These are phyloP conservation scores for Bombus cullumanus DNA, from an alignment of 1,140 invertebrate genomes.

Conservation along the genomic window DNA sequence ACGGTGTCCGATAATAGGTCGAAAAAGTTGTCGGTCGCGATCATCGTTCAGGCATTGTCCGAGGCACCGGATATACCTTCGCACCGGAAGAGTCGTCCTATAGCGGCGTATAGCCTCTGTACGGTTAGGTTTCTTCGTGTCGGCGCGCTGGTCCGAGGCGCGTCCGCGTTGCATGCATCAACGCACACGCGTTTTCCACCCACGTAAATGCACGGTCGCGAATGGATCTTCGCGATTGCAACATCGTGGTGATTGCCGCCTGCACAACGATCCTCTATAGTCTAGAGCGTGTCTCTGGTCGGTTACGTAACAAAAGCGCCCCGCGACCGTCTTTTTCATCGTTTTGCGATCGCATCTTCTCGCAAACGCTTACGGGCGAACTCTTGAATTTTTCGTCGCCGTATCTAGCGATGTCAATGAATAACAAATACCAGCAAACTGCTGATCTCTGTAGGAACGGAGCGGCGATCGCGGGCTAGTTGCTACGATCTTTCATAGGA, in stretches of 20 bases:
- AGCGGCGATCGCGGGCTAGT: neutral
- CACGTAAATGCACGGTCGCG: constrained; percentile 16
- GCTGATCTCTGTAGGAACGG: too few relatives aligned
- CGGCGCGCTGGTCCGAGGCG: constrained; percentile 55
- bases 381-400: too few relatives aligned
- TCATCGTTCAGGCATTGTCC: constrained; percentile 67
- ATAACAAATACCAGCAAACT: rapidly evolving
- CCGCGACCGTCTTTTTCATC: too few relatives aligned
- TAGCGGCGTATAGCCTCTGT: constrained; percentile 15
- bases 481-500: neutral
- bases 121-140: constrained; percentile 41
- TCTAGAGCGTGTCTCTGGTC: neutral
- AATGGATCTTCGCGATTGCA: constrained; percentile 13
- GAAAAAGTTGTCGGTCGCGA: constrained; percentile 30
- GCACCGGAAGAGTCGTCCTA: constrained; percentile 74
- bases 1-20: neutral
- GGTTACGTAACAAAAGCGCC: neutral
- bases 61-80: constrained; percentile 74
- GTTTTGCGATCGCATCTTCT: too few relatives aligned
- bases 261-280: too few relatives aligned
- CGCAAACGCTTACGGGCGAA: rapidly evolving
- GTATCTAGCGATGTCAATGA: rapidly evolving
- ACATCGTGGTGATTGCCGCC: neutral
- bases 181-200: constrained; percentile 47
- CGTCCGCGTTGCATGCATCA: constrained; percentile 64